These are phyloP conservation scores for Hemicordylus capensis DNA, from an alignment of 2,113 vertebrate species.

Conservation along the genomic window DNA sequence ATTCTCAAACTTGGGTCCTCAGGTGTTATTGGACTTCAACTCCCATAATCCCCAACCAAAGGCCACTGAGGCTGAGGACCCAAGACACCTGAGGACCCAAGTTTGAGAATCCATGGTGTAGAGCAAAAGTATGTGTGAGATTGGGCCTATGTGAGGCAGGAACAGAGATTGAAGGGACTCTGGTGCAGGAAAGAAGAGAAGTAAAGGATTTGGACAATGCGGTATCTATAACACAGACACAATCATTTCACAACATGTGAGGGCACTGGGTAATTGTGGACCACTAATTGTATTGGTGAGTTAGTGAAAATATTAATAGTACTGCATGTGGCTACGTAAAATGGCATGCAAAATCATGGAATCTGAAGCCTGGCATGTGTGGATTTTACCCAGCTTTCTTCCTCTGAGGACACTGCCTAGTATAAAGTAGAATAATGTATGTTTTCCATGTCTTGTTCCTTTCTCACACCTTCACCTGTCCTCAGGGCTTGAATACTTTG, in stretches of 20 bases:
- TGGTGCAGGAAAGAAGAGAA: neutral
- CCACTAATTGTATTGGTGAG: neutral
- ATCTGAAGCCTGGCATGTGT: neutral
- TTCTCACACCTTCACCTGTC: conserved; percentile 65
- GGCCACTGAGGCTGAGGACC: too few relatives aligned
- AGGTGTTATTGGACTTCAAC: too few relatives aligned
- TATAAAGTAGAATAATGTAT: conserved; percentile 72
- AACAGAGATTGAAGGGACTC: neutral
- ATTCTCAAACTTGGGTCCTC: too few relatives aligned
- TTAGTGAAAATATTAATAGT: neutral
- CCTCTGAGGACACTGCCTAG: conserved; percentile 46
- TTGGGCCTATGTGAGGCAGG: neutral
- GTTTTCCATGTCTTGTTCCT: conserved; percentile 72
- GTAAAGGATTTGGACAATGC: neutral
- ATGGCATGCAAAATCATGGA: neutral
- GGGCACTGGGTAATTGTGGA: neutral
- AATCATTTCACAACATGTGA: neutral
- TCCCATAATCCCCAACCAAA: too few relatives aligned
- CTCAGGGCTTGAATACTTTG: conserved; percentile 78
- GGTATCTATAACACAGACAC: neutral
- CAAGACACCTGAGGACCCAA: too few relatives aligned
- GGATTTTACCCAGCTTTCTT: conserved; percentile 26
- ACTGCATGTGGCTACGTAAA: neutral
- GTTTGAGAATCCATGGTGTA: too few relatives aligned
- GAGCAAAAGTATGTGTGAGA: neutral